Percentiles rank a stretch among this genome's conserved stretches.
phyloP scores from a whole-genome alignment of 2,888 invertebrate species.

The Tipula lateralis region DNA sequence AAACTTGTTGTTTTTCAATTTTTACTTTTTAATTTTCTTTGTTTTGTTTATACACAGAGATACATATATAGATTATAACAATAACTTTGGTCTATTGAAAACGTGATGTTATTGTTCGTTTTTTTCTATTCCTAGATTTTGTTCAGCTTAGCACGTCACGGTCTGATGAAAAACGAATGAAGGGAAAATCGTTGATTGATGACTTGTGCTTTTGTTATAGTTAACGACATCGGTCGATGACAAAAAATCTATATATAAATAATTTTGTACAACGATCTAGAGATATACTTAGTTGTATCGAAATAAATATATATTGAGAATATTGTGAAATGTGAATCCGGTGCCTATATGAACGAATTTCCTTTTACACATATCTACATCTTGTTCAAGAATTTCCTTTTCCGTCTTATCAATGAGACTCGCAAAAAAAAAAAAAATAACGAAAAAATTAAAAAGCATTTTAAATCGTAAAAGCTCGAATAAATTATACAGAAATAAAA shows the following conservation, averaged over 20 bases:
- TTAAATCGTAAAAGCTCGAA: not conserved
- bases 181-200: not conserved
- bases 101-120: not conserved
- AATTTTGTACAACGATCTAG: not conserved
- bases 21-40: not conserved
- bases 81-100: not conserved
- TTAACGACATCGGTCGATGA: not conserved
- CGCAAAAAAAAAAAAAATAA: not conserved
- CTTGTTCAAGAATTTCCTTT: not conserved
- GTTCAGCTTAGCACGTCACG: not conserved
- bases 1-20: not conserved
- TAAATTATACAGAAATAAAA: not conserved
- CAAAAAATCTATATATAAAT: not conserved
- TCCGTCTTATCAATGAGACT: not conserved
- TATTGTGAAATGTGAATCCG: not conserved
- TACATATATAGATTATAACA: not conserved
- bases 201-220: not conserved
- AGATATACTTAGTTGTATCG: not conserved
- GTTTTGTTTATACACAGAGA: not conserved
- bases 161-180: not conserved
- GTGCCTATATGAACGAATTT: not conserved
- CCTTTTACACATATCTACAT: not conserved
- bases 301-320: not conserved
- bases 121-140: not conserved
- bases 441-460: not conserved